Base-by-base conservation (phyloP, 2,797 vertebrate species). In the Saxicola maurus region DNA sequence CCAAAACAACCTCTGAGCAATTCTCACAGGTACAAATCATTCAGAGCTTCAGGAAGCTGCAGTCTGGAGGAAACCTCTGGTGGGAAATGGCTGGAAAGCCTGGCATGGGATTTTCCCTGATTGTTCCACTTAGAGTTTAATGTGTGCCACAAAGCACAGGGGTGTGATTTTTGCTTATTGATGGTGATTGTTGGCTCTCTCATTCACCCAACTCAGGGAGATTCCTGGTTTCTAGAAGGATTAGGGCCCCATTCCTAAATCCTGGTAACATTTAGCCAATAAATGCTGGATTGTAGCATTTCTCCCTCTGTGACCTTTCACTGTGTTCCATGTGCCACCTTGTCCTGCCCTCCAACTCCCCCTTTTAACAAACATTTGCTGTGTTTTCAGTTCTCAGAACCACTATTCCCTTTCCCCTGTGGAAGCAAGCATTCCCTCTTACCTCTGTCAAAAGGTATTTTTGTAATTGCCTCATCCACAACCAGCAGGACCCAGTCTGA, bases 91-190 rank as follows among this genome's bases (percentile, higher is more conserved):
- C 31, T 3, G 4, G 13, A 67, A 46, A 43, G 31, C 53, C 51
- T 14, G 33, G 1, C 20, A 30, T 8, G 11, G 30, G 53, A 56
- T 28, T 81, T 83, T 33, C 55, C 57, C 73, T 24, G 61, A 10
- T 28, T 6, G 16, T 37, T 56, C 33, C 33, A 8, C 20, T 14
- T 19, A 27, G 51, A 49, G 46, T 55, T 77, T 9, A 25, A 33
- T 0, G 1, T 0, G 1, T 42, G 56, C 43, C 48, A 30, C 0
- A 1, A 73, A 77, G 52, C 67, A 61, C 0, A 0, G 55, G 45
- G 51, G 9, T 33, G 33, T 31, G 16, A 49, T 31, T 77, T 85
- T 61, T 74, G 42, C 46, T 38, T n/a, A 23, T 12, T 23, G 9
- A 6, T 0, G 2, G 67, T 21, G 42, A 25, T 8, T 83, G 31